Conservation (phyloP, 1,140 invertebrate genomes). For the Drosophila littoralis region DNA sequence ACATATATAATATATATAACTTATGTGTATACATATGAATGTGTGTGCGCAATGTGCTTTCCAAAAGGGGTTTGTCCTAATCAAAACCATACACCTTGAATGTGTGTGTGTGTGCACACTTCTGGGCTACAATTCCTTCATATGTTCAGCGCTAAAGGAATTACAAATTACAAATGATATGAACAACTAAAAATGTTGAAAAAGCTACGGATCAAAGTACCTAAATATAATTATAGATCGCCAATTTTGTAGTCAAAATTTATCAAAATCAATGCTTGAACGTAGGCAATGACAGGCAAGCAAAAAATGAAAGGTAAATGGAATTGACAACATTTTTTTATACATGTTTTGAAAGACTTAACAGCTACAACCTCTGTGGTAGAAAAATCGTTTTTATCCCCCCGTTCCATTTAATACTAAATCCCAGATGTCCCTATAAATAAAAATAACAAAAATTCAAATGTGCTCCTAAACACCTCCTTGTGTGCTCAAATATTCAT, state of each 20-base stretch:
- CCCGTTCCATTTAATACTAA: slow-evolving; percentile 7
- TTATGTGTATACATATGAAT: slow-evolving; percentile 41
- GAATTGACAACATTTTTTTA: slow-evolving; percentile 18
- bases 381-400: slow-evolving; percentile 20
- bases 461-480: slow-evolving; percentile 14
- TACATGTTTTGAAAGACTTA: slow-evolving; percentile 30
- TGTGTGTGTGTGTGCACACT: not conserved
- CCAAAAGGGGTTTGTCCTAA: slow-evolving; percentile 34
- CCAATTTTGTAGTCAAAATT: slow-evolving; percentile 12
- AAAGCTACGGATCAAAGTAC: slow-evolving; percentile 21
- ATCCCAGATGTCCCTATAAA: slow-evolving; percentile 11
- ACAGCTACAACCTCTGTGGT: slow-evolving; percentile 18
- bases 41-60: slow-evolving; percentile 47
- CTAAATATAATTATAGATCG: slow-evolving; percentile 8
- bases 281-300: slow-evolving; percentile 6
- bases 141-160: slow-evolving; percentile 16
- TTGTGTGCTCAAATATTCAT: slow-evolving; percentile 30
- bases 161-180: slow-evolving; percentile 12
- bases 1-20: slow-evolving; percentile 29
- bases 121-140: slow-evolving; percentile 11
- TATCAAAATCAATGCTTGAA: slow-evolving; percentile 9
- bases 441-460: not conserved
- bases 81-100: not conserved
- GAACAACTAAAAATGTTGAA: slow-evolving; percentile 6
- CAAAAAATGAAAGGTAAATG: slow-evolving; percentile 30